Conservation (phyloP, 35 echinoderm and acorn worm genomes). For the Acanthaster planci region DNA sequence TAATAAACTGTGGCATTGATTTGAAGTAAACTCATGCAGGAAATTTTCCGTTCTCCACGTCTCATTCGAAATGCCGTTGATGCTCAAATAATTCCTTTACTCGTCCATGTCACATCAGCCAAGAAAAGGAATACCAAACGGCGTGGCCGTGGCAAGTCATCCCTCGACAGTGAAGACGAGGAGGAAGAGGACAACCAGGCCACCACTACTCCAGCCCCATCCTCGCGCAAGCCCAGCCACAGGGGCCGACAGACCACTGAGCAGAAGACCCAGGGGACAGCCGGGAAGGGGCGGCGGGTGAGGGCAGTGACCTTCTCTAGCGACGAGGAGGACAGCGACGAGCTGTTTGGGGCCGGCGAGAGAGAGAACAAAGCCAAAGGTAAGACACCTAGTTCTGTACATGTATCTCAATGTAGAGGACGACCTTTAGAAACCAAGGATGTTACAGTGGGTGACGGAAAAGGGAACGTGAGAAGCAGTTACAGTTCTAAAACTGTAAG, state of each 20-base stretch:
- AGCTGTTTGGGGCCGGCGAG: constrained; percentile 52
- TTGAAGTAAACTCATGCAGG: too few relatives aligned
- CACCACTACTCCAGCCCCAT: constrained; percentile 20
- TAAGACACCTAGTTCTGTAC: not conserved
- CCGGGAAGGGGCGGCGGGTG: constrained; percentile 43
- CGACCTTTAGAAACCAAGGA: too few relatives aligned
- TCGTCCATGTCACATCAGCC: not conserved
- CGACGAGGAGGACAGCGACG: constrained; percentile 84
- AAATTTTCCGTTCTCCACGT: too few relatives aligned
- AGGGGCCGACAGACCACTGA: constrained; percentile 35
- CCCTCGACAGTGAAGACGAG: constrained; percentile 35
- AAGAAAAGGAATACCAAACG: not conserved
- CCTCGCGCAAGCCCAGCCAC: constrained; percentile 33
- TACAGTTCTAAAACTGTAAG: too few relatives aligned
- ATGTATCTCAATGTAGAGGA: too few relatives aligned
- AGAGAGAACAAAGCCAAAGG: not conserved
- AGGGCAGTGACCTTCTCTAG: constrained; percentile 71
- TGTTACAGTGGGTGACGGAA: too few relatives aligned
- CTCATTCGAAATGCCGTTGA: too few relatives aligned
- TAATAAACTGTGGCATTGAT: too few relatives aligned
- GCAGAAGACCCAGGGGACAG: constrained; percentile 41
- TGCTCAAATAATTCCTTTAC: too few relatives aligned
- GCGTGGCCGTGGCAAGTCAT: constrained; percentile 10
- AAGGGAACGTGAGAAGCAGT: too few relatives aligned
- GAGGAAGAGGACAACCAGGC: constrained; percentile 19